Evolutionary conservation across 2,797 vertebrate species (phyloP).

Genomic region (Strix occidentalis): DNA sequence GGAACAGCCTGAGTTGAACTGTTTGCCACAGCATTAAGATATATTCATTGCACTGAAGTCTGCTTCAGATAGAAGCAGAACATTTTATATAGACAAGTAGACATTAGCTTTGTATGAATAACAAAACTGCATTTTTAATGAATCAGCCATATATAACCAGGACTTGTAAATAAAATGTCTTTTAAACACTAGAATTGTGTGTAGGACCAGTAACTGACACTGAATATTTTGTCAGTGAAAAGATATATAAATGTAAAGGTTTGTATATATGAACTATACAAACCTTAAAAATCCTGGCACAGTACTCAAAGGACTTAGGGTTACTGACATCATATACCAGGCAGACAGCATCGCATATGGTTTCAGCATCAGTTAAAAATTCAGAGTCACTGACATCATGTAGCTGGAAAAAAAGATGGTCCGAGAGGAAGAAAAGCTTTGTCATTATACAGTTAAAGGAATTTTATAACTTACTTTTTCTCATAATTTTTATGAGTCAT

Average conservation of each 20-base stretch:
- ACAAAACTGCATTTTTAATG: background rate
- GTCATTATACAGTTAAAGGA: background rate
- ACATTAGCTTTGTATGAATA: background rate
- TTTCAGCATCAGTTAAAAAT: slow-evolving; percentile 87
- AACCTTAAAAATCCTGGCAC: slow-evolving; percentile 96
- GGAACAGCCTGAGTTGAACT: background rate
- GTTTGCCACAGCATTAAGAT: background rate
- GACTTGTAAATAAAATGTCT: background rate
- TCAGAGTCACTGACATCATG: slow-evolving; percentile 92
- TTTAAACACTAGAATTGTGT: background rate
- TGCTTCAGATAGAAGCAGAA: background rate
- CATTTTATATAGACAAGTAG: background rate
- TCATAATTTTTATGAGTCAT: background rate
- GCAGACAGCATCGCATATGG: slow-evolving; percentile 93
- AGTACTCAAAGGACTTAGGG: slow-evolving; percentile 94
- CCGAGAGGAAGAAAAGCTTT: background rate
- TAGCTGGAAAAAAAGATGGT: slow-evolving; percentile 78
- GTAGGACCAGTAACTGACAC: background rate
- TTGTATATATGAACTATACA: slow-evolving; percentile 37
- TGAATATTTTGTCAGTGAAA: background rate
- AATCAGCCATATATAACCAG: background rate
- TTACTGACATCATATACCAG: slow-evolving; percentile 93
- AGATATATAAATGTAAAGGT: background rate
- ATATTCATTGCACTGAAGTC: background rate
- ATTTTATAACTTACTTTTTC: background rate